Conservation (phyloP, 2,888 invertebrate species). For the Oscheius sp. region DNA sequence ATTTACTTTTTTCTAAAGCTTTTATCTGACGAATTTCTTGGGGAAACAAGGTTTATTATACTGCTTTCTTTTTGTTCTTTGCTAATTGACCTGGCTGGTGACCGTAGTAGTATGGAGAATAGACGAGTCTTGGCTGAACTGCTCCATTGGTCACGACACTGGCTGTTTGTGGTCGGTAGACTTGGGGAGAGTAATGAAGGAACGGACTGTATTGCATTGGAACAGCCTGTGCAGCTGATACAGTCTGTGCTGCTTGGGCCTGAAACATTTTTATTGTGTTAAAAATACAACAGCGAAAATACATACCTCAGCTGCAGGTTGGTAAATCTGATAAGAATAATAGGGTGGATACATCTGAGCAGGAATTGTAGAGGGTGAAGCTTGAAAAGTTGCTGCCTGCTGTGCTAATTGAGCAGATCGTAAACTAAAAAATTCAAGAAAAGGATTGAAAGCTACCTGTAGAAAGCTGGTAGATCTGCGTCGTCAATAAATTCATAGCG, state of each 20-base stretch:
- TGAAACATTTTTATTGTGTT: not conserved
- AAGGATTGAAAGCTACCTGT: conserved; percentile 11
- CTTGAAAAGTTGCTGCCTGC: conserved; percentile 15
- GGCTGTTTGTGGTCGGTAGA: conserved; percentile 2
- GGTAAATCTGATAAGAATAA: conserved; percentile 20
- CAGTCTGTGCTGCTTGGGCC: not conserved
- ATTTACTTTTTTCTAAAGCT: no score
- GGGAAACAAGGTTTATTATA: not conserved
- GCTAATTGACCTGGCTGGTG: conserved; percentile 5
- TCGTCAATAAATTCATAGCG: conserved; percentile 33
- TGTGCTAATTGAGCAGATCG: conserved; percentile 24
- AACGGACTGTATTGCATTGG: conserved; percentile 9
- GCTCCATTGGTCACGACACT: not conserved
- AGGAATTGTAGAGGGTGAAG: not conserved
- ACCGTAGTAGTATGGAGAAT: conserved; percentile 6
- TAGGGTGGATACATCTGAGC: conserved; percentile 13
- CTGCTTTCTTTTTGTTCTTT: conserved; percentile 20
- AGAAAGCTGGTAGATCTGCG: conserved; percentile 26
- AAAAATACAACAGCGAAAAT: not conserved
- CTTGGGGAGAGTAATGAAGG: conserved; percentile 16
- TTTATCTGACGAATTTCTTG: not conserved
- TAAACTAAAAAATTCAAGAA: not conserved
- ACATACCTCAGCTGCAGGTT: conserved; percentile 11
- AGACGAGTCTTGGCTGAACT: not conserved
- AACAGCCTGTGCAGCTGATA: not conserved